phyloP scores from a whole-genome alignment of 2,797 vertebrate species.

The Spheniscus humboldti region DNA sequence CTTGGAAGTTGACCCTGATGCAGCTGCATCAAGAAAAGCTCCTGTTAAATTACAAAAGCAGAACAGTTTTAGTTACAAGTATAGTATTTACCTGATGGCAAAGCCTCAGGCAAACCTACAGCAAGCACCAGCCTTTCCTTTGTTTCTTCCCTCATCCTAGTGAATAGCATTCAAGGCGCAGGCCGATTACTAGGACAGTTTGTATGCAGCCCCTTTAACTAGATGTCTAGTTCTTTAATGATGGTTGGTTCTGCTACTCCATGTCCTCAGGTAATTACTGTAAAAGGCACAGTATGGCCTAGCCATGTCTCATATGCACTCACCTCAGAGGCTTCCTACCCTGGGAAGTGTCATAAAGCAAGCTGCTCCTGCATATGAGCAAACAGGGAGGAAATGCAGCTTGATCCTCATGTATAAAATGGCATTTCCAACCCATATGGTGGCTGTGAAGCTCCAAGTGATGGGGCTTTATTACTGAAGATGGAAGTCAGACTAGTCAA shows the following conservation, averaged over 20 bases:
- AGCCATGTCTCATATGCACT: not conserved
- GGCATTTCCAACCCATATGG: not conserved
- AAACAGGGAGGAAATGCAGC: not conserved
- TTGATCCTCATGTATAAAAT: too few species aligned
- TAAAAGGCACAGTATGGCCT: not conserved
- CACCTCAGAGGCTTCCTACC: not conserved
- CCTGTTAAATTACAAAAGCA: not conserved
- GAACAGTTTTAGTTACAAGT: not conserved
- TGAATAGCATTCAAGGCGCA: fast-evolving
- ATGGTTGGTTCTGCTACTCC: not conserved
- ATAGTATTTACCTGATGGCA: not conserved
- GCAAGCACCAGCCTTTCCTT: not conserved
- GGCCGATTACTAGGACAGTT: not conserved
- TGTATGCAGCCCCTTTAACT: not conserved
- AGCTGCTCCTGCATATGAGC: fast-evolving
- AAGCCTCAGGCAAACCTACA: not conserved
- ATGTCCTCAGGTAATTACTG: not conserved
- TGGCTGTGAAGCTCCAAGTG: not conserved
- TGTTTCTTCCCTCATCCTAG: not conserved
- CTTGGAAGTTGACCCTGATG: not conserved
- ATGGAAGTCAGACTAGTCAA: not conserved
- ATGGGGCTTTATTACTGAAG: not conserved
- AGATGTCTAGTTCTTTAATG: not conserved
- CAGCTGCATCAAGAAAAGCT: not conserved
- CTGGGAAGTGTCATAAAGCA: not conserved